Evolutionary conservation across 2,113 vertebrate genomes (phyloP), one percentile per base, ranked within the genome.

Genomic region (Tetrao urogallus): DNA sequence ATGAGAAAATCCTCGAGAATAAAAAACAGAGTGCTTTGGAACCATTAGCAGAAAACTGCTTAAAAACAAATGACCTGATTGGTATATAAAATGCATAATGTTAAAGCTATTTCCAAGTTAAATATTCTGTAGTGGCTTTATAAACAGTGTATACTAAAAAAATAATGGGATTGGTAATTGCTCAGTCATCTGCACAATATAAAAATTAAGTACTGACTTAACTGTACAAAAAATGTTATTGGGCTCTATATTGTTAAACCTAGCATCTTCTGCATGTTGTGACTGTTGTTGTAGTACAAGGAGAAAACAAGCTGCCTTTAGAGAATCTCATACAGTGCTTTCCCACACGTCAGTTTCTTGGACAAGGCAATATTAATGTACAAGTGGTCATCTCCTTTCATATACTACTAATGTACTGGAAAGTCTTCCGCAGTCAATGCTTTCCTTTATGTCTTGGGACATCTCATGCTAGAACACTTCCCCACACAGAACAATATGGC

Each of bases 321-420:
- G 93, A 97, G 95, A 96, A 92, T 79, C 66, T 88, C 93, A 88
- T 77, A 93, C 96, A 97, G 81, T 81, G 95, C 95, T 98, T 98
- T 98, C 96, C 98, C 98, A 98, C 97, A 98, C 98, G 98, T 98
- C 97, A 94, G 80, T 95, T 96, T 88, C 87, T 70, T 77, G 96
- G 96, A 97, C 97, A 93, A 94, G 95, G 96, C 96, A 95, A 95
- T 95, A 97, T 97, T 97, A 98, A 98, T 97, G 97, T 97, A 92
- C 64, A 85, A 94, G 90, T 95, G 97, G 97, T 97, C 98, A 97
- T 93, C 94, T 90, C 97, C 97, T 98, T 98, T 98, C 98, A 98
- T 98, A 98, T 97, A 98, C 97, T 98, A 96, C 98, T 98, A 99
- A 99, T 98, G 98, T 98, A 98, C 98, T 98, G 98, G 98, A 99